Base-by-base conservation (phyloP, 1,140 invertebrate genomes). In the Bombyx mandarina region DNA sequence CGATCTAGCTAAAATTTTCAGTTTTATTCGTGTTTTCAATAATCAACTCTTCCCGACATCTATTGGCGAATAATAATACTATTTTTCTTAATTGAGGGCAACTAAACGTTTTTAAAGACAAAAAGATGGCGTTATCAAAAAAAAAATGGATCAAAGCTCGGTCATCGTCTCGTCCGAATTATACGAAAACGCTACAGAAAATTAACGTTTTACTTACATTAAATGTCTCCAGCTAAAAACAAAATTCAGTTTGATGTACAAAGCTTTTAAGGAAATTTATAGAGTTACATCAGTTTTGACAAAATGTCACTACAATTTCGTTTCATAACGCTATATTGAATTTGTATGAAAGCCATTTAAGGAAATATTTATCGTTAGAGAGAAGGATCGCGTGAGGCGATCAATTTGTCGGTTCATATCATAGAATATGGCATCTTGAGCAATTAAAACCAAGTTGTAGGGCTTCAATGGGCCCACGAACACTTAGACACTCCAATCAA, bases 381-480 rank as follows among this genome's bases (percentile, higher is more conserved):
- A 58, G 60, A 66, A 57, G 58, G 60, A 75, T 85, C 63, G 82
- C 82, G 80, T 85, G 82, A 66, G 66, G 63, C 68, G 71, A 73
- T 83, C 76, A 82, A 85, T 85, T 85, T 83, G 79, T 77, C 72
- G 71, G 76, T 74, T 83, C 79, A 82, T 77, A 81, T 73, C 63
- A 67, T 65, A 69, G 72, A 67, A 79, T 80, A 79, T 74, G 79
- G 79, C 70, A 58, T 59, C 53, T 54, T 65, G 62, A 69, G 71
- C 79, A 83, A 83, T 85, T 85, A 83, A 82, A 80, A 76, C 64
- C 64, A 61, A 64, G 63, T 63, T 68, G 68, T 69, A 75, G 67
- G 79, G 78, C 71, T 82, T 82, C 79, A 71, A 74, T 76, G 68
- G 60, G 48, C 65, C 69, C 65, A 69, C 45, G 60, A 60, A 52